phyloP scores from a whole-genome alignment of 1,140 invertebrate genomes.

The Trialeurodes vaporariorum region DNA sequence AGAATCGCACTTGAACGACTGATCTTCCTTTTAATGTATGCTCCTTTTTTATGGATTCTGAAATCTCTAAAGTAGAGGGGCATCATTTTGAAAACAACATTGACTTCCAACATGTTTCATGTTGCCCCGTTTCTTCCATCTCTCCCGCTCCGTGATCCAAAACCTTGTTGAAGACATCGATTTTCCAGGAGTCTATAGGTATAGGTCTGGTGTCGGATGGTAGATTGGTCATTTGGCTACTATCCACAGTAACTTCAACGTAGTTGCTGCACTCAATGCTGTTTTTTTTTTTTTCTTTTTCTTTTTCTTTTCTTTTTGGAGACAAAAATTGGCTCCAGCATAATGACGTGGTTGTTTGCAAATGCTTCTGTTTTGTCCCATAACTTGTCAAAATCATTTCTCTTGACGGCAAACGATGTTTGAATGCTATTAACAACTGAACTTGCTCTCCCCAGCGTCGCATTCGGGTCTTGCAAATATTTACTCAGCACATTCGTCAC shows the following conservation, averaged over 20 bases:
- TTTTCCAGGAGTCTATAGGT: background rate
- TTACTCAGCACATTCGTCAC: slow-evolving; percentile 12
- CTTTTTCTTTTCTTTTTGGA: background rate
- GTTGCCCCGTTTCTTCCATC: no score
- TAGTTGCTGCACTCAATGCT: background rate
- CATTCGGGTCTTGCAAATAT: slow-evolving; percentile 8
- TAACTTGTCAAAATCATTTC: slow-evolving; percentile 5
- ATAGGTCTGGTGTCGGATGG: background rate
- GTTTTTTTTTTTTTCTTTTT: no score
- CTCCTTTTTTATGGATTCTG: no score
- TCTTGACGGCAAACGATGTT: slow-evolving; percentile 2
- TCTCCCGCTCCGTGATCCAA: background rate
- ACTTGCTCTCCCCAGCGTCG: slow-evolving; percentile 1
- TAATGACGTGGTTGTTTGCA: slow-evolving; percentile 2
- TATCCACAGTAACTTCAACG: background rate
- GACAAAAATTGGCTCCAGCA: background rate
- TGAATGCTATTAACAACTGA: slow-evolving; percentile 3
- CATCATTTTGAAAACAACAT: no score
- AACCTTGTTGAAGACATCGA: slow-evolving; percentile 11
- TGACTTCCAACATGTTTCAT: no score
- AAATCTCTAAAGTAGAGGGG: no score
- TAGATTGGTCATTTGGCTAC: background rate
- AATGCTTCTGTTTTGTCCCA: slow-evolving; percentile 1
- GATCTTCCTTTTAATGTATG: no score
- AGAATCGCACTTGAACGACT: no score